phyloP scores from a whole-genome alignment of 2,888 invertebrate species.

The Noctua fimbriata region DNA sequence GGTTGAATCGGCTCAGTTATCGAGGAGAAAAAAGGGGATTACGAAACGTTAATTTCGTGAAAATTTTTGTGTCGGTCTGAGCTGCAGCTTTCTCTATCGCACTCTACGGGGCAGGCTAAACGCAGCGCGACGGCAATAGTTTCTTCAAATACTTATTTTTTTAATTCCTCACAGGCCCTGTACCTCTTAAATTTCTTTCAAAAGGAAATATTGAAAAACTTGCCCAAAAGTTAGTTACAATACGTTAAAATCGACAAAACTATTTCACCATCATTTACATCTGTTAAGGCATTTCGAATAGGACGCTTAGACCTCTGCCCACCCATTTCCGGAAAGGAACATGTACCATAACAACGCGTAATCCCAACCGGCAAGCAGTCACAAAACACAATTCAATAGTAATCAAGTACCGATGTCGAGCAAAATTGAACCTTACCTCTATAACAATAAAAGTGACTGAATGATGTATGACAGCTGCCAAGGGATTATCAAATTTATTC shows the following conservation, averaged over 20 bases:
- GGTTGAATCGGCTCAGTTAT: no score
- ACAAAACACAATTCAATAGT: constrained; percentile 49
- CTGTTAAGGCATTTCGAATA: constrained; percentile 17
- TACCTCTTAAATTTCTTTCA: background rate
- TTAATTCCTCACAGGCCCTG: no score
- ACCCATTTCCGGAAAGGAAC: constrained; percentile 42
- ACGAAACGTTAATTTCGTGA: no score
- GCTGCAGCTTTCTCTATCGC: no score
- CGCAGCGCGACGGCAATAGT: no score
- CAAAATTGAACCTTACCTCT: constrained; percentile 15
- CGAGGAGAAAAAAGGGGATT: no score
- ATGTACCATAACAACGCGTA: constrained; percentile 25
- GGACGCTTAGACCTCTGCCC: constrained; percentile 19
- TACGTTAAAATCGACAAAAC: background rate
- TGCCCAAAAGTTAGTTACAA: background rate
- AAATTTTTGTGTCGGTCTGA: no score
- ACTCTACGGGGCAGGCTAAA: no score
- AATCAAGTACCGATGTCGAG: constrained; percentile 11
- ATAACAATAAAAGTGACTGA: constrained; percentile 1
- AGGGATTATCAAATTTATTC: constrained; percentile 42
- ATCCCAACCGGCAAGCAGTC: constrained; percentile 29
- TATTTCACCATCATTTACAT: background rate
- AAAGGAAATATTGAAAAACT: background rate
- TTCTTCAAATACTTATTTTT: no score
- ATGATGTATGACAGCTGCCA: background rate